These are phyloP conservation scores for Pipistrellus nathusii DNA, from an alignment of 2,797 vertebrate genomes.

Conservation along the genomic window DNA sequence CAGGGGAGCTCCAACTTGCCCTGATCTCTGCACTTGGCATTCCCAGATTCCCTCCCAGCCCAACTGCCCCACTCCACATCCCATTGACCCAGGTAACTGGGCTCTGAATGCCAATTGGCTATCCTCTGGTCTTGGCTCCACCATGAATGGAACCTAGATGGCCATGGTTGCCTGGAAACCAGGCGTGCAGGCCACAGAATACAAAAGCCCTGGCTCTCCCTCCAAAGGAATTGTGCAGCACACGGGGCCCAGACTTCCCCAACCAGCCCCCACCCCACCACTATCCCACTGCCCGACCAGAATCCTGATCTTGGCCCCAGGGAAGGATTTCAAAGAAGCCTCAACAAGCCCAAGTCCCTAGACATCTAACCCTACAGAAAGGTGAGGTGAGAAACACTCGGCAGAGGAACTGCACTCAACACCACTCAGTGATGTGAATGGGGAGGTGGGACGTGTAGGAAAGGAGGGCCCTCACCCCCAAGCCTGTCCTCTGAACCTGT, in stretches of 20 bases:
- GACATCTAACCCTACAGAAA: not conserved
- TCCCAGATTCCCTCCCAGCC: not conserved
- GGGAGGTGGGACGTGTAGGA: rapidly evolving
- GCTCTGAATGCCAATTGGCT: constrained; percentile 2
- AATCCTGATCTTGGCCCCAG: not conserved
- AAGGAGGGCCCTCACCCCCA: not conserved
- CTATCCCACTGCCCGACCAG: not conserved
- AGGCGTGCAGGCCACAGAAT: constrained; percentile 12
- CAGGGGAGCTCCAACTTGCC: not conserved
- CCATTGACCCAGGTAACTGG: not conserved
- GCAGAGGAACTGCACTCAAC: not conserved
- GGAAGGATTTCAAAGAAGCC: constrained; percentile 40
- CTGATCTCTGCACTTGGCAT: not conserved
- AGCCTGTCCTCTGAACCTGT: not conserved
- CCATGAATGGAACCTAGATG: not conserved
- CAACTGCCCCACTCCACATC: not conserved
- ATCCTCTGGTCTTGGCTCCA: constrained; percentile 39
- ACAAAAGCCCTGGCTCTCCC: constrained; percentile 33
- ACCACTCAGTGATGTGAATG: not conserved
- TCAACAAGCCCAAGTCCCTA: not conserved
- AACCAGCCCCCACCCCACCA: not conserved
- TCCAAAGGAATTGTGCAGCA: not conserved
- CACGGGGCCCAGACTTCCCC: not conserved
- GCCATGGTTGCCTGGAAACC: constrained; percentile 65
- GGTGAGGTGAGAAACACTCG: not conserved